Evolutionary conservation across 2,797 vertebrate genomes (phyloP).

Genomic region (Echeneis naucrates): DNA sequence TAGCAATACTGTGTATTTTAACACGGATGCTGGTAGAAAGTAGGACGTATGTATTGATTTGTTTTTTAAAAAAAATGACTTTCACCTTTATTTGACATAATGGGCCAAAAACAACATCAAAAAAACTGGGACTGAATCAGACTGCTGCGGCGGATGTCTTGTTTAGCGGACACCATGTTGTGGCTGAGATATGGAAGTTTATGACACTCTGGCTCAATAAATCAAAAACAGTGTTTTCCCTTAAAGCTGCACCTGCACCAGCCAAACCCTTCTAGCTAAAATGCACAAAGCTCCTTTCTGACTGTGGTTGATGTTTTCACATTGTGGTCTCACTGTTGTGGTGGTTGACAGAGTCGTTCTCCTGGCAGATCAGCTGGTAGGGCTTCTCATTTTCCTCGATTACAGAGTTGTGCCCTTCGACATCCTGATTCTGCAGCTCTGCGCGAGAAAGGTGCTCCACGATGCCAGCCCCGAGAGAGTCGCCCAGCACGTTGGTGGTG

Average conservation of each 20-base stretch:
- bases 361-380: slow-evolving; percentile 89
- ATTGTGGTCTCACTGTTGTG: slow-evolving; percentile 88
- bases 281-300: slow-evolving; percentile 5
- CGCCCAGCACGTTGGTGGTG: slow-evolving; percentile 95
- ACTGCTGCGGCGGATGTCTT: slow-evolving; percentile 10
- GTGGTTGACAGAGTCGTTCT: slow-evolving; percentile 84
- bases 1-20: slow-evolving; percentile 16
- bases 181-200: slow-evolving; percentile 22
- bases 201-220: slow-evolving; percentile 4
- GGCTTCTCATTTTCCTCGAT: slow-evolving; percentile 89
- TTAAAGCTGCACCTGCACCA: background rate
- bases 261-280: slow-evolving; percentile 12
- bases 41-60: background rate
- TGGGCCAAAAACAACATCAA: background rate
- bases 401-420: slow-evolving; percentile 88
- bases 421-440: slow-evolving; percentile 89
- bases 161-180: slow-evolving; percentile 20
- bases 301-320: slow-evolving; percentile 73
- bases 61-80: background rate
- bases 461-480: slow-evolving; percentile 93
- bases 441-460: slow-evolving; percentile 92
- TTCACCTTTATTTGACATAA: background rate
- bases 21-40: slow-evolving; percentile 11
- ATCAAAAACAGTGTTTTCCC: slow-evolving; percentile 24
- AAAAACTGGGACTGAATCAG: background rate